Base-by-base conservation (phyloP, 2,797 vertebrate species). In the Coranthus polyacanthus region DNA sequence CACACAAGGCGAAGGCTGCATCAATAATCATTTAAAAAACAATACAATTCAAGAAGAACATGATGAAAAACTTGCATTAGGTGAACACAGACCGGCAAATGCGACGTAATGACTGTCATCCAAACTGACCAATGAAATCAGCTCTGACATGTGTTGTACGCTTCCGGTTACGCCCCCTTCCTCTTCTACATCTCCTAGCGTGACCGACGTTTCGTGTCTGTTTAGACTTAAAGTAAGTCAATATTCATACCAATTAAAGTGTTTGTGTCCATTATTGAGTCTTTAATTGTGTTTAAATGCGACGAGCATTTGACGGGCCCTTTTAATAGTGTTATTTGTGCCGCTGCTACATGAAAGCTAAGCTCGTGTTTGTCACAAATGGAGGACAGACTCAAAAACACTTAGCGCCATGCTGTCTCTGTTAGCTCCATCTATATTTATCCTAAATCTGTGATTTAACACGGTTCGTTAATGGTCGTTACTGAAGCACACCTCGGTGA, bases 121-220 rank as follows among this genome's bases (percentile, higher is more conserved):
- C 0, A 2, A 21, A 32, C 2, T 4, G 22, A 55, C 92, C 89
- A 93, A 93, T 93, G 11, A 86, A 24, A 78, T 69, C 20, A 0
- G 34, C 5, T n/a, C n/a, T 2, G 26, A 21, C 11, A 3, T 4
- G 3, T 41, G 16, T n/a, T 18, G 0, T 68, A 15, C 15, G 32
- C 0, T 55, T 72, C 73, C 60, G 68, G 55, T 62, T 0, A n/a
- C 37, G 0, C 60, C 61, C 42, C 13, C 46, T 17, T 69, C 83
- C 84, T 83, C 87, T 88, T 85, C 86, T 81, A 85, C 83, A 91
- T 72, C 79, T 62, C 49, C 37, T 67, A 93, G 95, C 94, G 94
- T 93, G 93, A 88, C 92, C 88, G 72, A 91, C 93, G 95, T 96
- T 95, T 96, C 94, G 95, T 93, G 95, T 96, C 95, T 94, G 10